Evolutionary conservation across 2,797 vertebrate genomes (phyloP), one percentile per base, ranked within the genome.

Genomic region (Hemibagrus guttatus): DNA sequence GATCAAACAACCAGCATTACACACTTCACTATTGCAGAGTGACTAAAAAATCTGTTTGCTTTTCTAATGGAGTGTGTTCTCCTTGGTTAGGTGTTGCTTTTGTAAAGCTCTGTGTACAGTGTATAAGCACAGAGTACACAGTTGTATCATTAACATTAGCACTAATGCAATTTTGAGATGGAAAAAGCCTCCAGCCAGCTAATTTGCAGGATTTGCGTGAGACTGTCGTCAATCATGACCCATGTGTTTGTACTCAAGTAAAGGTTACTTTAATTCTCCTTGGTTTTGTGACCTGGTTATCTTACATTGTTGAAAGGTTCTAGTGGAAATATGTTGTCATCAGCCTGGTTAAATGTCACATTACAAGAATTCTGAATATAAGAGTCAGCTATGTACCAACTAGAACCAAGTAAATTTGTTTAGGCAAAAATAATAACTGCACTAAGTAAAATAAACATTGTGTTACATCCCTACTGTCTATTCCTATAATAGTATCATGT

Each of bases 111-210:
- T 35, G 14, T 64, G 75, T 52, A 64, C 71, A n/a, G 80, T 39
- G 7, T 71, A 76, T 81, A 85, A 42, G 64, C 79, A 76, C 78
- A 91, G 91, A 93, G 93, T 95, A 92, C 92, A 93, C 90, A 78
- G 86, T 91, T 93, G 93, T 92, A 93, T 91, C 92, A 94, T 95
- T 94, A 94, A 91, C 92, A 94, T 94, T 94, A 94, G 91, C 84
- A 39, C 92, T 95, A 95, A 95, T 95, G 94, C 92, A 90, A 91
- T 94, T 94, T 94, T 90, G 90, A 95, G 94, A 95, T 95, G 95
- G 94, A 95, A 95, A 94, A 92, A 93, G 91, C 93, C 93, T 92
- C 89, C 76, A 79, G 81, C 49, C 42, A 87, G 90, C 86, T 87
- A 86, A 87, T 87, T 84, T 89, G 82, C 86, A 85, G 88, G 86